phyloP scores from a whole-genome alignment of 2,888 invertebrate genomes.

The Thyatira batis region DNA sequence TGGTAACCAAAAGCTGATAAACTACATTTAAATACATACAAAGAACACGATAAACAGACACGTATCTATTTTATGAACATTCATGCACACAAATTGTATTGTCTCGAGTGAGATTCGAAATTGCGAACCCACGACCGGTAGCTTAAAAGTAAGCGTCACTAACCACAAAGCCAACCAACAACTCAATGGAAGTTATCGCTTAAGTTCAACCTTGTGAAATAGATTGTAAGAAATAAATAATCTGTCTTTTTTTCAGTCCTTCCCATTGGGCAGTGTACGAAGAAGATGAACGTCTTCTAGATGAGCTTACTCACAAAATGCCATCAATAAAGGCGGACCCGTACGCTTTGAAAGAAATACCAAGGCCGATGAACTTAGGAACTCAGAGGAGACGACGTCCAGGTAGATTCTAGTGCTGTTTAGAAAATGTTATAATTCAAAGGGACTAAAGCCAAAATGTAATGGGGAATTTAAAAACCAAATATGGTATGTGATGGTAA shows the following conservation, averaged over 20 bases:
- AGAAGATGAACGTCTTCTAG: conserved; percentile 60
- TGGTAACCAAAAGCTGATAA: too few species aligned
- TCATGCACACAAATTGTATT: too few species aligned
- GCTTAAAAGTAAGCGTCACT: too few species aligned
- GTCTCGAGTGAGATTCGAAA: too few species aligned
- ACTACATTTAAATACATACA: too few species aligned
- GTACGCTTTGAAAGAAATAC: conserved; percentile 67
- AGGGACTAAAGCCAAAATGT: neutral
- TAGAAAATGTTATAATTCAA: neutral
- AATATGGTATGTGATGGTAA: too few species aligned
- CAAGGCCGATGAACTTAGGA: conserved; percentile 63
- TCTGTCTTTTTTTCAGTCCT: conserved; percentile 56
- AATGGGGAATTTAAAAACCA: neutral
- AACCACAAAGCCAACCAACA: too few species aligned
- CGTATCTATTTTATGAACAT: too few species aligned
- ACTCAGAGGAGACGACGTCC: conserved; percentile 52
- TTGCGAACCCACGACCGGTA: too few species aligned
- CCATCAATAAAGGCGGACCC: conserved; percentile 66
- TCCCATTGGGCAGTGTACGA: conserved; percentile 75
- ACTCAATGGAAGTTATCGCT: too few species aligned
- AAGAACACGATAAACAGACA: too few species aligned
- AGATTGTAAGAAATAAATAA: neutral
- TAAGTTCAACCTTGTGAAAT: too few species aligned
- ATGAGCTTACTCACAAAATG: conserved; percentile 55
- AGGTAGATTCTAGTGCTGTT: conserved; percentile 20